phyloP scores from a whole-genome alignment of 2,888 invertebrate species.

The Drosophila macrospina region DNA sequence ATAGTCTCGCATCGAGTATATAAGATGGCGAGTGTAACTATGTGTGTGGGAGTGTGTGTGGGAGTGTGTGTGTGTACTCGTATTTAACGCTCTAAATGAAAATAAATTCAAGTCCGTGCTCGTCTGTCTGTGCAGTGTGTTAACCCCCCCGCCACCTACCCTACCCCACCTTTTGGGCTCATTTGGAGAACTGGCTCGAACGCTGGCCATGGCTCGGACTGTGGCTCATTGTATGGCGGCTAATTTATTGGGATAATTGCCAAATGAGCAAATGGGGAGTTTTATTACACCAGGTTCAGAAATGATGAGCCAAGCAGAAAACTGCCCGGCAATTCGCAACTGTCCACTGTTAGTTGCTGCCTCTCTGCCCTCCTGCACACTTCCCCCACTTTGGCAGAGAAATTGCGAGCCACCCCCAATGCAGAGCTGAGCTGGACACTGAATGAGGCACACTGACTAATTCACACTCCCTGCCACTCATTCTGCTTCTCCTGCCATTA shows the following conservation, averaged over 20 bases:
- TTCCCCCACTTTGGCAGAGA: neutral
- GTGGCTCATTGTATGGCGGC: constrained; percentile 68
- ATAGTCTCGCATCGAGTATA: constrained; percentile 1
- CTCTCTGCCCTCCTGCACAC: neutral
- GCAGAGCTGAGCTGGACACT: constrained; percentile 4
- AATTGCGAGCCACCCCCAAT: constrained; percentile 13
- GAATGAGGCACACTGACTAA: constrained; percentile 27
- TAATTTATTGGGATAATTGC: constrained; percentile 85
- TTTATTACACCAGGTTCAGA: constrained; percentile 83
- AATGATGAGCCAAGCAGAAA: constrained; percentile 80
- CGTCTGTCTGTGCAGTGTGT: neutral
- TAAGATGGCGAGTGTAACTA: neutral
- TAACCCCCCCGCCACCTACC: constrained; percentile 7
- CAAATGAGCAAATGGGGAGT: constrained; percentile 85
- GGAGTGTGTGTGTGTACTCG: constrained; percentile 11
- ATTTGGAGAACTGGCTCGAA: constrained; percentile 38
- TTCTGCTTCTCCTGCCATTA: constrained; percentile 6
- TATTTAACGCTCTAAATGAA: constrained; percentile 42
- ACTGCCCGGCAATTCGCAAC: constrained; percentile 36
- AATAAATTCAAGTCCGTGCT: constrained; percentile 22
- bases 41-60: neutral
- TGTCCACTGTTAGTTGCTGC: constrained; percentile 14
- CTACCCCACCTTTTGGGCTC: constrained; percentile 46
- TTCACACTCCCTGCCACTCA: constrained; percentile 4
- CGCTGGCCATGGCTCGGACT: neutral